These are phyloP conservation scores for Rhinella marina DNA, from an alignment of 2,797 vertebrate species.

Conservation along the genomic window DNA sequence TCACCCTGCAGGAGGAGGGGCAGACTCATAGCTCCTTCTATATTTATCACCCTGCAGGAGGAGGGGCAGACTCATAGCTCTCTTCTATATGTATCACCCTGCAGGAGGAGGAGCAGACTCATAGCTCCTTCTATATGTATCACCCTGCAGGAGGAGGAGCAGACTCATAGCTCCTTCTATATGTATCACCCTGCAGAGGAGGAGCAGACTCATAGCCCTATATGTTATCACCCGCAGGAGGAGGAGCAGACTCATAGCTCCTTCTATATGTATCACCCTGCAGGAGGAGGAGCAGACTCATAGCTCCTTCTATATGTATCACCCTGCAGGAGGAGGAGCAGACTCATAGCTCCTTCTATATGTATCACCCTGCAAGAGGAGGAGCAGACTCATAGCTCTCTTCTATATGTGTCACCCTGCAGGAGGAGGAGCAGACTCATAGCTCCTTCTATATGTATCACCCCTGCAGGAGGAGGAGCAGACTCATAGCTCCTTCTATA, in stretches of 20 bases:
- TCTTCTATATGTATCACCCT: neutral
- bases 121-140: constrained; percentile 16
- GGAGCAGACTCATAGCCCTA: neutral
- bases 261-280: neutral
- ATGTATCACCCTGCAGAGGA: neutral
- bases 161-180: constrained; percentile 13
- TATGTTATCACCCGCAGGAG: constrained; percentile 11
- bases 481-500: neutral
- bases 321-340: neutral
- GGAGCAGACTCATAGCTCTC: neutral
- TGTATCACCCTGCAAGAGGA: neutral
- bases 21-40: neutral
- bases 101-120: constrained; percentile 7
- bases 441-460: constrained; percentile 11
- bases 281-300: constrained; percentile 17
- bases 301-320: constrained; percentile 7
- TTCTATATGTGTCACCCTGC: neutral
- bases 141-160: neutral
- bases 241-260: constrained; percentile 10
- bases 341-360: constrained; percentile 18
- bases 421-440: constrained; percentile 20
- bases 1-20: constrained; percentile 38
- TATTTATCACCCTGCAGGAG: neutral
- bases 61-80: constrained; percentile 14
- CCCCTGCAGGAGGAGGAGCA: constrained; percentile 35